Percentiles rank a stretch among this genome's conserved stretches.
phyloP scores from a whole-genome alignment of 1,140 invertebrate species.

The Leptonema lineaticorne region DNA sequence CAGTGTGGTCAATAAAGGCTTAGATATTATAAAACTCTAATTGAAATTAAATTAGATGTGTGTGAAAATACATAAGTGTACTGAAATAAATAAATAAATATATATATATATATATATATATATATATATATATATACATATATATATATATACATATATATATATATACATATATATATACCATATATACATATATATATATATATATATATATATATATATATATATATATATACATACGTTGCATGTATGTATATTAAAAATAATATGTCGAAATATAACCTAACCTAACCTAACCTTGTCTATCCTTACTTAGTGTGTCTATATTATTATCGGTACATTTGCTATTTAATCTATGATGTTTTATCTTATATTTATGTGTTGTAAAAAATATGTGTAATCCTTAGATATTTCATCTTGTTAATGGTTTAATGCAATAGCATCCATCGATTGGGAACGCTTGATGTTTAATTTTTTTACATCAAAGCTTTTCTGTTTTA shows the following conservation, averaged over 20 bases:
- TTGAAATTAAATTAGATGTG: conserved; percentile 4
- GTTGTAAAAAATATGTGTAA: conserved; percentile 14
- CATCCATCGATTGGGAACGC: background rate
- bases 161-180: no score
- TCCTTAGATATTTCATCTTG: conserved; percentile 7
- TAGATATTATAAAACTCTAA: conserved; percentile 6
- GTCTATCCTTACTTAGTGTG: conserved; percentile 19
- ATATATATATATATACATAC: no score
- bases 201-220: no score
- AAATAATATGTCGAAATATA: conserved; percentile 9
- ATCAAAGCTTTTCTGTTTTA: background rate
- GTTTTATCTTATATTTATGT: conserved; percentile 9
- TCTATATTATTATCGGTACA: conserved; percentile 17
- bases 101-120: conserved; percentile 6
- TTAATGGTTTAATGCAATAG: background rate
- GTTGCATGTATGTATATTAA: no score
- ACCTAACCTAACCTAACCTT: conserved; percentile 8
- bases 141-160: no score
- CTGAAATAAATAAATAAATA: background rate
- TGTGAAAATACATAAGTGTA: conserved; percentile 13
- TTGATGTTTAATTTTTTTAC: background rate
- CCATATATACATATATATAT: background rate
- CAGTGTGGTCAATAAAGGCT: conserved; percentile 3
- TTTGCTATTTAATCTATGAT: conserved; percentile 18
- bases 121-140: no score